Evolutionary conservation across 2,797 vertebrate species (phyloP).

Genomic region (Pangasius macronema): DNA sequence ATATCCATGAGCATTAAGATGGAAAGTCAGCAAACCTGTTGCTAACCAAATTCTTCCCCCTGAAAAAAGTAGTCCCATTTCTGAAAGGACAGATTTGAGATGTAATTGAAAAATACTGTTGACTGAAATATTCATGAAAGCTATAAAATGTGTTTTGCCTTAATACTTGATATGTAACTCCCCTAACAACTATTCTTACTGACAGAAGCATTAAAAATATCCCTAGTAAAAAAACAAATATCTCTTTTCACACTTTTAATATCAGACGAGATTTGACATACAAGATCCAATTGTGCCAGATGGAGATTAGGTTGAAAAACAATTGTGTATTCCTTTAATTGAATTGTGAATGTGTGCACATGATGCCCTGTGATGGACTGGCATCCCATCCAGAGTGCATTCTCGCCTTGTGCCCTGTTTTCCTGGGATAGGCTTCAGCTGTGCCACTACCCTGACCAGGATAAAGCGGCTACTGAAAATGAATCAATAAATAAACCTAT

Average conservation of each 20-base stretch:
- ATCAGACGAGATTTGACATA: no score
- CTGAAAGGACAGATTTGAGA: neutral
- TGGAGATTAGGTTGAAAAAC: neutral
- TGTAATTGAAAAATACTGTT: neutral
- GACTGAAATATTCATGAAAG: neutral
- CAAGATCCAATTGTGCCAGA: neutral
- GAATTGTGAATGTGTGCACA: neutral
- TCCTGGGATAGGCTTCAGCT: neutral
- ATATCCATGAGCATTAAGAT: no score
- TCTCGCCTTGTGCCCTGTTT: no score
- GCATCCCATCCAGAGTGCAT: neutral
- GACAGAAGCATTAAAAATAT: no score
- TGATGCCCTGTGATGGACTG: neutral
- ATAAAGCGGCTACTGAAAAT: neutral
- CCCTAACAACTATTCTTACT: neutral
- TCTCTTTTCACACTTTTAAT: no score
- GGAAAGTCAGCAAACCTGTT: neutral
- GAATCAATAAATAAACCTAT: neutral
- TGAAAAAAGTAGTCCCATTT: neutral
- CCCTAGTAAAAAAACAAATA: no score
- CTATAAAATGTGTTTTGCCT: neutral
- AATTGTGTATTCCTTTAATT: neutral
- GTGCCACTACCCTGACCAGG: neutral
- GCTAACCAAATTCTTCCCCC: neutral
- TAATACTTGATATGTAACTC: neutral